These are phyloP conservation scores for Callithrix jacchus DNA, from an alignment of 2,113 vertebrate genomes.

Conservation along the genomic window DNA sequence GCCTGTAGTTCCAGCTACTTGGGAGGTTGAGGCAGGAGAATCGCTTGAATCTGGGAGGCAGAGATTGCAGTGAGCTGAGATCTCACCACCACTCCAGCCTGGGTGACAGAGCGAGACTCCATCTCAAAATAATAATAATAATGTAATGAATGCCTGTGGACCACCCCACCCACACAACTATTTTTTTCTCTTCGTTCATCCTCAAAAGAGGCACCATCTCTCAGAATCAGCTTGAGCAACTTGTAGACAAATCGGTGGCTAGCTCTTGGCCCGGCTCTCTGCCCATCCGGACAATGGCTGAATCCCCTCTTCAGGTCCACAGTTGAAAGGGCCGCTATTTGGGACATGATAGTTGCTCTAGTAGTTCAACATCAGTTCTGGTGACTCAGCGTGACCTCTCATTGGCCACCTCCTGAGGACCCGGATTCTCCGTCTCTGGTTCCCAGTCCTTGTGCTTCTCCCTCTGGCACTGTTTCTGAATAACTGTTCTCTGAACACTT, in stretches of 20 bases:
- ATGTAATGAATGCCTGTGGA: background rate
- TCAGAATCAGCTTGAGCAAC: background rate
- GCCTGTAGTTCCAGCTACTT: too few relatives aligned
- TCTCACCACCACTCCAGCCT: too few relatives aligned
- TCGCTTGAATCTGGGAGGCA: too few relatives aligned
- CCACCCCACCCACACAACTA: background rate
- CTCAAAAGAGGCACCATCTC: background rate
- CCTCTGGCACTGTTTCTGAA: background rate
- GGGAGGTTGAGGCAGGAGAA: too few relatives aligned
- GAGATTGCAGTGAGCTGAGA: too few relatives aligned
- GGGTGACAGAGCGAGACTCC: too few relatives aligned
- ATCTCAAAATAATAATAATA: background rate
- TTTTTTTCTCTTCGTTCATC: background rate
- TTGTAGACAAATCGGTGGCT: background rate
- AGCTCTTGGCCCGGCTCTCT: background rate
- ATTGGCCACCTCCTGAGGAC: background rate
- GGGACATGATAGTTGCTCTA: background rate
- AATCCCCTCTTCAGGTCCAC: background rate
- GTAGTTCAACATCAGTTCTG: background rate
- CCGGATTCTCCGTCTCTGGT: background rate
- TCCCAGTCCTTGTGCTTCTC: background rate
- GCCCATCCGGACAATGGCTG: background rate
- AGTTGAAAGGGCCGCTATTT: rapidly evolving
- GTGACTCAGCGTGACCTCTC: background rate
- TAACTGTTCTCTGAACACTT: background rate